Evolutionary conservation across 2,888 invertebrate species (phyloP).

Genomic region (Lomographa bimaculata): DNA sequence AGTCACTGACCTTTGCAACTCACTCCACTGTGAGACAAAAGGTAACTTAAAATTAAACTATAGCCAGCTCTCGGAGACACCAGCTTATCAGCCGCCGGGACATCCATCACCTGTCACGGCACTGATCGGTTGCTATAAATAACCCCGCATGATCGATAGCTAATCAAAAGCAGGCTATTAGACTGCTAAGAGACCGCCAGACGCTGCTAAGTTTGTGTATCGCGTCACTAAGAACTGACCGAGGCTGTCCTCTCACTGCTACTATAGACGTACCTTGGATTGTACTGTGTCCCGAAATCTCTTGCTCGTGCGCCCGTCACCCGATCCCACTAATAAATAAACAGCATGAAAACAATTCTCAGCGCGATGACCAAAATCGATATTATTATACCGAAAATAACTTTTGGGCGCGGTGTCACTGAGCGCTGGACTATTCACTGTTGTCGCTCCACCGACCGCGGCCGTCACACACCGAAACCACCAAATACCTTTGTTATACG

Average conservation of each 20-base stretch:
- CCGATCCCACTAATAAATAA: conserved; percentile 68
- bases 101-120: conserved; percentile 42
- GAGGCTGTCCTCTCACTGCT: conserved; percentile 35
- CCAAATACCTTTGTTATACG: conserved; percentile 71
- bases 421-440: conserved; percentile 50
- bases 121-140: conserved; percentile 43
- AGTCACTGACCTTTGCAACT: conserved; percentile 18
- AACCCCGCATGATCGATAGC: conserved; percentile 43
- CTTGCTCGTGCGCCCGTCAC: conserved; percentile 60
- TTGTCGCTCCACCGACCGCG: conserved; percentile 52
- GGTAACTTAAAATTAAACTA: conserved; percentile 17
- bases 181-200: conserved; percentile 25
- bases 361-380: conserved; percentile 72
- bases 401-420: conserved; percentile 56
- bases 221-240: conserved; percentile 49
- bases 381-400: conserved; percentile 64
- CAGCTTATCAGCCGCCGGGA: conserved; percentile 21
- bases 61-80: conserved; percentile 19
- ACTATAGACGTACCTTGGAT: conserved; percentile 63
- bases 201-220: conserved; percentile 30
- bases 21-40: conserved; percentile 13
- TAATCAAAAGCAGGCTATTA: conserved; percentile 34
- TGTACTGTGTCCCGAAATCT: conserved; percentile 73
- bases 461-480: conserved; percentile 61
- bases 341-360: conserved; percentile 72